These are phyloP conservation scores for Pemphredon lugubris DNA, from an alignment of 2,888 invertebrate genomes.

Conservation along the genomic window DNA sequence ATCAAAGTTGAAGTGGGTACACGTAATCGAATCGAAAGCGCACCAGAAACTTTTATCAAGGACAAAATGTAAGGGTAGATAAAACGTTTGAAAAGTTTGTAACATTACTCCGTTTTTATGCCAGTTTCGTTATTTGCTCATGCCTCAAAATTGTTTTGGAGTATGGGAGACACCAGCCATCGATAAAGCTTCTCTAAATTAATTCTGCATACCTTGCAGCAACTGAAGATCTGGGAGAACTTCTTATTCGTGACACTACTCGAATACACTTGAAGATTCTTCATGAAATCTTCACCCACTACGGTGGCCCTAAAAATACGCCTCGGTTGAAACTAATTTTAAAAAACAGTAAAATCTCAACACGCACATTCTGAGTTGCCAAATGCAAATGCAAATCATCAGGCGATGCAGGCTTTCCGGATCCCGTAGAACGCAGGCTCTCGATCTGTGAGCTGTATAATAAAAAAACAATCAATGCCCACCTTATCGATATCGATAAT, in stretches of 20 bases:
- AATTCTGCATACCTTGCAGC: constrained; percentile 49
- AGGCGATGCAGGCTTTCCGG: constrained; percentile 58
- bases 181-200: not conserved
- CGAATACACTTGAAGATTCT: constrained; percentile 17
- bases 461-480: not conserved
- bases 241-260: constrained; percentile 17
- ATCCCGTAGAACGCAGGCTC: constrained; percentile 59
- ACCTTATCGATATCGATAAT: too few relatives aligned
- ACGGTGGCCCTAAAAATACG: constrained; percentile 44
- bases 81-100: too few relatives aligned
- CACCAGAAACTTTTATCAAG: too few relatives aligned
- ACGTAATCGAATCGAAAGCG: too few relatives aligned
- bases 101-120: too few relatives aligned
- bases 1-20: too few relatives aligned
- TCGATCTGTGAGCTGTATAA: constrained; percentile 23
- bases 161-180: too few relatives aligned
- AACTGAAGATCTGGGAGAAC: constrained; percentile 50
- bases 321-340: too few relatives aligned
- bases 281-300: constrained; percentile 9
- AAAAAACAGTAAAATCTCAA: too few relatives aligned
- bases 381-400: constrained; percentile 56
- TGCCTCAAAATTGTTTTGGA: too few relatives aligned
- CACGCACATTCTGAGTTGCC: constrained; percentile 69
- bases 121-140: too few relatives aligned
- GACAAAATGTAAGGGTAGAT: too few relatives aligned